Percentiles rank a stretch among this genome's conserved stretches.
These are phyloP conservation scores for Dione juno DNA, from an alignment of 2,888 invertebrate species.

Conservation along the genomic window DNA sequence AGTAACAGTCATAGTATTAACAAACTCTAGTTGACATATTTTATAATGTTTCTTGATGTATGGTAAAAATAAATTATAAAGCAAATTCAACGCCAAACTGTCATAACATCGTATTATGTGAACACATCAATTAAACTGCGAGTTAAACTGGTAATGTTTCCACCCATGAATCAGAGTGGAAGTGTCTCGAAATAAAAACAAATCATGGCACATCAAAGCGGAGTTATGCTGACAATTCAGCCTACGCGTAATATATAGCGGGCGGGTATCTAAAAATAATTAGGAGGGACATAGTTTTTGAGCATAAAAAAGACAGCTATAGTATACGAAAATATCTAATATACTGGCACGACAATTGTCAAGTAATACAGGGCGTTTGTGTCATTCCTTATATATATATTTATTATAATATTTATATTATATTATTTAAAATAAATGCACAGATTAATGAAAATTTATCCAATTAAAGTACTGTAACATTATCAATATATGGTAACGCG, in stretches of 20 bases:
- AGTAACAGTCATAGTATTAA: neutral
- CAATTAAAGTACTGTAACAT: too few species aligned
- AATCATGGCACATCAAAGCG: conserved; percentile 81
- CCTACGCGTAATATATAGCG: conserved; percentile 79
- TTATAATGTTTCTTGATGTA: conserved; percentile 4
- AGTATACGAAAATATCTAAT: conserved; percentile 80
- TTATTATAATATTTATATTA: too few species aligned
- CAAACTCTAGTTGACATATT: neutral
- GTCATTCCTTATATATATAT: neutral
- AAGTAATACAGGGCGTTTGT: conserved; percentile 60
- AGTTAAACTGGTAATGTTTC: conserved; percentile 76
- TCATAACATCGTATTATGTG: conserved; percentile 72
- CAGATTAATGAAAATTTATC: too few species aligned
- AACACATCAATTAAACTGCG: conserved; percentile 73
- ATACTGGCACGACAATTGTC: conserved; percentile 67
- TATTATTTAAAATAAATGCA: too few species aligned
- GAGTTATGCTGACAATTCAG: conserved; percentile 83
- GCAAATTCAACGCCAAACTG: conserved; percentile 59
- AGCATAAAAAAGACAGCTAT: conserved; percentile 79
- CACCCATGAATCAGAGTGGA: conserved; percentile 77
- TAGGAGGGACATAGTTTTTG: conserved; percentile 83
- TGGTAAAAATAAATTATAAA: conserved; percentile 46
- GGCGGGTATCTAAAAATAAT: conserved; percentile 83
- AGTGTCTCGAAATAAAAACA: conserved; percentile 80
- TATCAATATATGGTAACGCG: too few species aligned